Evolutionary conservation across 2,888 invertebrate genomes (phyloP).

Genomic region (Drosophila fungiperda): DNA sequence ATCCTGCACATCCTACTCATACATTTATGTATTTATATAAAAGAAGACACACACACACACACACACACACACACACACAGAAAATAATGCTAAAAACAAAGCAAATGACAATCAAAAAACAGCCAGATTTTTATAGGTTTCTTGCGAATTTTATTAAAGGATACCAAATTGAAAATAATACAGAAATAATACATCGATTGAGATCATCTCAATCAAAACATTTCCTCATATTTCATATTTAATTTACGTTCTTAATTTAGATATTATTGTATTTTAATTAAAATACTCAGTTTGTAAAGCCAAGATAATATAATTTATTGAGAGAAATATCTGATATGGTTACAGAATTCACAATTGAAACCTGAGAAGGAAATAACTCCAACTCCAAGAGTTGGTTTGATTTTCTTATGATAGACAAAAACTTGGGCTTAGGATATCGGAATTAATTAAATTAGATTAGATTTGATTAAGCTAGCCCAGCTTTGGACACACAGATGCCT

Average conservation of each 20-base stretch:
- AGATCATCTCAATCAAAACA: background rate
- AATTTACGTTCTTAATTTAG: background rate
- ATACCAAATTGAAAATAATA: background rate
- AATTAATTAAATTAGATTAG: too few relatives aligned
- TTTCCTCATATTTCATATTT: background rate
- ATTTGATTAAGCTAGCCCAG: too few relatives aligned
- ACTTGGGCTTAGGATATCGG: background rate
- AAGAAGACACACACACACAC: conserved; percentile 1
- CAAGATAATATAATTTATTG: background rate
- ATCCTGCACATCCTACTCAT: background rate
- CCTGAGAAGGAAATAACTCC: background rate
- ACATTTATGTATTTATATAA: background rate
- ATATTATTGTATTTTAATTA: background rate
- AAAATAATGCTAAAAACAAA: background rate
- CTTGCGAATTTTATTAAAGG: background rate
- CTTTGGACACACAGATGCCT: too few relatives aligned
- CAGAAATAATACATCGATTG: background rate
- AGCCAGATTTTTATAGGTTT: background rate
- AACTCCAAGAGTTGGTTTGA: background rate
- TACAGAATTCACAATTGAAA: too few relatives aligned
- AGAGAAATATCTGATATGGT: too few relatives aligned
- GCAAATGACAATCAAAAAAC: background rate
- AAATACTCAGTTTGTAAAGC: background rate
- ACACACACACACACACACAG: background rate
- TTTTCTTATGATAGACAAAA: too few relatives aligned